Percentiles rank a stretch among this genome's conserved stretches.
Evolutionary conservation across 2,113 vertebrate genomes (phyloP).

Genomic region (Sakesphorus luctuosus): DNA sequence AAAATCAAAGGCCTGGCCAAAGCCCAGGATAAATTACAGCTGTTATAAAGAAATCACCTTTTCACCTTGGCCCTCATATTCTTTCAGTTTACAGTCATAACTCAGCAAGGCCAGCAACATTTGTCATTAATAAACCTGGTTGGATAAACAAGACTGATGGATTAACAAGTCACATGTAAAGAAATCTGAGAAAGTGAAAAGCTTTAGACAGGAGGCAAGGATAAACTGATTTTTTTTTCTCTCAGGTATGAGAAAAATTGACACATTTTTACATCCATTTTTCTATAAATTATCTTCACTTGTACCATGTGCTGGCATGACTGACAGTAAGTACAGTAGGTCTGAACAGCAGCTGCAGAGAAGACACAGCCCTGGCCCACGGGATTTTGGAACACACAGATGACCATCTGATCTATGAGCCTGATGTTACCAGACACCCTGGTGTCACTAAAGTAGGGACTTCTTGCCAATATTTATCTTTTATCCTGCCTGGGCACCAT

Average conservation of each 20-base stretch:
- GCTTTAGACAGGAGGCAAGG: conserved; percentile 21
- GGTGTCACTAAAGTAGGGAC: not conserved
- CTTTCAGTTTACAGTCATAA: conserved; percentile 75
- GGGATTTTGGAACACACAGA: not conserved
- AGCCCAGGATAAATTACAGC: conserved; percentile 82
- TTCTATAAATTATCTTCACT: not conserved
- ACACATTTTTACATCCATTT: not conserved
- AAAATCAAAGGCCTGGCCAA: conserved; percentile 81
- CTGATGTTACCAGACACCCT: not conserved
- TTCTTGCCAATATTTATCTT: not conserved
- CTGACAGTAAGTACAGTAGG: not conserved
- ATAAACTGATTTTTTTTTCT: not conserved
- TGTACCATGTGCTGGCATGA: not conserved
- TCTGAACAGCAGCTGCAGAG: not conserved
- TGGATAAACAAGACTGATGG: conserved; percentile 67
- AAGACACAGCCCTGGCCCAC: not conserved
- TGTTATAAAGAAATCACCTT: conserved; percentile 78
- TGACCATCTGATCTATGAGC: not conserved
- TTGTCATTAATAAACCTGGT: conserved; percentile 74
- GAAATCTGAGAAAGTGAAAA: conserved; percentile 65
- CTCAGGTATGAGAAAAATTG: not conserved
- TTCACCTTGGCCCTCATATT: conserved; percentile 74
- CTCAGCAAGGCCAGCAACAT: conserved; percentile 69
- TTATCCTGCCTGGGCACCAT: not conserved
- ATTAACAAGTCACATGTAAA: conserved; percentile 65